Base-by-base conservation (phyloP, 2,113 vertebrate genomes). In the Aldabrachelys gigantea region DNA sequence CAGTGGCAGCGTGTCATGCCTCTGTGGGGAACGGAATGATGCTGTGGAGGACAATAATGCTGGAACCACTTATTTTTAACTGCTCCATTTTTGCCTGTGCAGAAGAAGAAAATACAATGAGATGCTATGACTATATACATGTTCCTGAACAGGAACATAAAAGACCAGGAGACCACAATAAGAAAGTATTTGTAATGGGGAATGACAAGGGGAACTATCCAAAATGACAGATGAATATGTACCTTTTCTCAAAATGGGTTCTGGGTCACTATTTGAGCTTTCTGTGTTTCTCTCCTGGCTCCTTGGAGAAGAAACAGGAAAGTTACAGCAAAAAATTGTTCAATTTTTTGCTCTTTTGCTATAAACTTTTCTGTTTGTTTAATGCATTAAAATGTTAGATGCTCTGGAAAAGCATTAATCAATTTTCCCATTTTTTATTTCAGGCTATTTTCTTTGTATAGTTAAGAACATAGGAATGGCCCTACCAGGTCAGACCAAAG, bases 21-120 rank as follows among this genome's bases (percentile, higher is more conserved):
- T 22, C 2, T 47, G 8, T 2, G 5, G 56, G 49, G 2, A 22
- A 10, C 0, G 0, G 0, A 17, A 31, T 0, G 8, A 82, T 2
- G 29, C 1, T 22, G 41, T 1, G 38, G 44, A 47, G 65, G 65
- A 65, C 35, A 47, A 31, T 78, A 25, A 12, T 3, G 57, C 65
- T 76, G 59, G 41, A 29, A 85, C 31, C 22, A 4, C 80, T 90
- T 65, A 25, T 47, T 83, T 89, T 35, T 59, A 82, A 53, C 49
- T 19, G 6, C 6, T 21, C 44, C 52, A 87, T 84, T 75, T 57
- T 29, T 31, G 5, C 79, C 56, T 10, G 19, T 56, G 82, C 22
- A 38, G 21, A 62, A 86, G 54, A 89, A 80, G 57, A 10, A 49
- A 81, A 57, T 82, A 76, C 41, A 80, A 3, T 14, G 62, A 82